These are phyloP conservation scores for Muscina levida DNA, from an alignment of 2,888 invertebrate species.

Conservation along the genomic window DNA sequence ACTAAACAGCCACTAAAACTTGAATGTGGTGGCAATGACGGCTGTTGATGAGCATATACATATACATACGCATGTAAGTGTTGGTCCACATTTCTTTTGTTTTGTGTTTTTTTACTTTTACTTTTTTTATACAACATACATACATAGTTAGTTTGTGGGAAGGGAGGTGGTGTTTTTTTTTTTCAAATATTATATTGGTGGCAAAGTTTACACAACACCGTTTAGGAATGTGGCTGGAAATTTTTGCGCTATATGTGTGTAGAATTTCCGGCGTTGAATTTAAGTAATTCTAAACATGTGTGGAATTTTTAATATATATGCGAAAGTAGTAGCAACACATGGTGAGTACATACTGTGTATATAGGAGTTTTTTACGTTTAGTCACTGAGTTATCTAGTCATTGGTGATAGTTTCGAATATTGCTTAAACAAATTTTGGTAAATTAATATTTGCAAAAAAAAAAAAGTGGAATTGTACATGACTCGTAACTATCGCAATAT, in stretches of 20 bases:
- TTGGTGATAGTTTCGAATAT: too few relatives aligned
- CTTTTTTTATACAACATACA: constrained; percentile 12
- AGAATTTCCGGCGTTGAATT: background rate
- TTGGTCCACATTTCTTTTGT: background rate
- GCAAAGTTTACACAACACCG: constrained; percentile 1
- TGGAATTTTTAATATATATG: constrained; percentile 17
- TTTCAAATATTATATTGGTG: constrained; percentile 17
- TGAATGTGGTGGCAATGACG: background rate
- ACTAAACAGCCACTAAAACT: constrained; percentile 28
- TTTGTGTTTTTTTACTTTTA: background rate
- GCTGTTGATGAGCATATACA: too few relatives aligned
- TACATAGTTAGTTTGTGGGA: too few relatives aligned
- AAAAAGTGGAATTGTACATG: too few relatives aligned
- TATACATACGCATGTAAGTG: too few relatives aligned
- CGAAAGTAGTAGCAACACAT: too few relatives aligned
- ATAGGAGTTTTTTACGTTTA: too few relatives aligned
- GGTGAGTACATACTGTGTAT: too few relatives aligned
- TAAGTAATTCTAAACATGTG: background rate
- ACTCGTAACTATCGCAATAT: too few relatives aligned
- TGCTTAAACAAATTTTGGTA: too few relatives aligned
- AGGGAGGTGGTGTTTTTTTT: background rate
- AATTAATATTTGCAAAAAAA: too few relatives aligned
- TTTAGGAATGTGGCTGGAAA: constrained; percentile 8
- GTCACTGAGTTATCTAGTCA: too few relatives aligned
- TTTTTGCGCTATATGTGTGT: background rate